These are phyloP conservation scores for Limnephilus lunatus DNA, from an alignment of 2,888 invertebrate species.

Conservation along the genomic window DNA sequence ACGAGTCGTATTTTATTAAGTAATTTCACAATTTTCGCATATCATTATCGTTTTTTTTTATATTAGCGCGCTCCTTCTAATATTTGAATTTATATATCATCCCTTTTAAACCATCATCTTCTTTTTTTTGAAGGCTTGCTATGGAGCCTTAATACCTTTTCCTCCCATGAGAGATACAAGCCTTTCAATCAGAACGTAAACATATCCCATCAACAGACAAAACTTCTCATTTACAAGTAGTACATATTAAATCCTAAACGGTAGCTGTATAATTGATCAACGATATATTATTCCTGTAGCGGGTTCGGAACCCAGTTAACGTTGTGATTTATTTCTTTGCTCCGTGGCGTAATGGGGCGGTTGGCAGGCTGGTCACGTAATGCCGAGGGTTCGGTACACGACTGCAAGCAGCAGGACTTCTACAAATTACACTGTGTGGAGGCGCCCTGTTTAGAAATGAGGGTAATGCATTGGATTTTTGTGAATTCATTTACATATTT, in stretches of 20 bases:
- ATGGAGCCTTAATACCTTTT: too few species aligned
- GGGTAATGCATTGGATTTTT: neutral
- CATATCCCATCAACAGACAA: neutral
- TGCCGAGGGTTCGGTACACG: neutral
- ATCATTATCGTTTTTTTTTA: too few species aligned
- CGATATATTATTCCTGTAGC: neutral
- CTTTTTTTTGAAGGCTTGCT: too few species aligned
- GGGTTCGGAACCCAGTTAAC: neutral
- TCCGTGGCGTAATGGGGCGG: neutral
- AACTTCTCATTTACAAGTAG: neutral
- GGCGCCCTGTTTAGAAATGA: neutral
- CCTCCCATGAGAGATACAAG: too few species aligned
- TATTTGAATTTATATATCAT: too few species aligned
- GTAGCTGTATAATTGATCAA: neutral
- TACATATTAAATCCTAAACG: neutral
- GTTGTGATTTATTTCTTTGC: neutral
- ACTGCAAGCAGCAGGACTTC: neutral
- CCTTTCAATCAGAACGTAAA: neutral
- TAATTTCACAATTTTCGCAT: too few species aligned
- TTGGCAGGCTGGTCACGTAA: neutral
- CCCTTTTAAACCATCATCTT: too few species aligned
- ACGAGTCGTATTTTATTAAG: too few species aligned
- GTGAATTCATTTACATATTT: neutral
- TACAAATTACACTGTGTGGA: neutral
- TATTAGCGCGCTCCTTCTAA: too few species aligned